phyloP scores from a whole-genome alignment of 2,888 invertebrate genomes.

The Diadromus collaris region DNA sequence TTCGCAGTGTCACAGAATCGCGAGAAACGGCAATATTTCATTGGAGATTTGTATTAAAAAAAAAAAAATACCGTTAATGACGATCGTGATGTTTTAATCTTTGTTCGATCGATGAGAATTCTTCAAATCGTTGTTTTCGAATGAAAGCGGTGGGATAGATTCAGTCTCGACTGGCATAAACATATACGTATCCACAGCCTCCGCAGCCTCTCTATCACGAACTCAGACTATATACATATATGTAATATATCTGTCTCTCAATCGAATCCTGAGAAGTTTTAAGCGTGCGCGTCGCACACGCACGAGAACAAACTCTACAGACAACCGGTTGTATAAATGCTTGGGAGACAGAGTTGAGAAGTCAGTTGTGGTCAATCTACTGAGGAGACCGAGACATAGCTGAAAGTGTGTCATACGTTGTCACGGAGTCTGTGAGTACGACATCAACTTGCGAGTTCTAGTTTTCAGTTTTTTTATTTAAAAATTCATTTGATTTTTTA shows the following conservation, averaged over 20 bases:
- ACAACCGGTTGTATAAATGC: constrained; percentile 56
- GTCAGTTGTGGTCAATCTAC: constrained; percentile 58
- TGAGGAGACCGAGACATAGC: constrained; percentile 43
- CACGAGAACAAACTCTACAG: constrained; percentile 36
- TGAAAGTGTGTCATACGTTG: constrained; percentile 50
- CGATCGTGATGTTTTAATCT: neutral
- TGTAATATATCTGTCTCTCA: neutral
- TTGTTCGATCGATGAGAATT: neutral
- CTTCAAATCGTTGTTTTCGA: neutral
- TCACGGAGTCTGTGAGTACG: constrained; percentile 48
- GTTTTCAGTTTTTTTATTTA: neutral
- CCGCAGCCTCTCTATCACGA: constrained; percentile 9
- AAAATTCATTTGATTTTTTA: neutral
- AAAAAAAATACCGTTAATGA: neutral
- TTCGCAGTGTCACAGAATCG: constrained; percentile 9
- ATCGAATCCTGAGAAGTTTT: constrained; percentile 45
- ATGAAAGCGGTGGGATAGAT: neutral
- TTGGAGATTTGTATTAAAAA: neutral
- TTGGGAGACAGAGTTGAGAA: constrained; percentile 46
- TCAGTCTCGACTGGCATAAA: constrained; percentile 8
- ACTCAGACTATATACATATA: neutral
- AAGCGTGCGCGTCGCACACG: constrained; percentile 12
- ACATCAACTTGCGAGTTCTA: neutral
- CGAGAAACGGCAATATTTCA: neutral
- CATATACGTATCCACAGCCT: constrained; percentile 5